phyloP scores from a whole-genome alignment of 2,888 invertebrate species.

The Cotesia congregata region DNA sequence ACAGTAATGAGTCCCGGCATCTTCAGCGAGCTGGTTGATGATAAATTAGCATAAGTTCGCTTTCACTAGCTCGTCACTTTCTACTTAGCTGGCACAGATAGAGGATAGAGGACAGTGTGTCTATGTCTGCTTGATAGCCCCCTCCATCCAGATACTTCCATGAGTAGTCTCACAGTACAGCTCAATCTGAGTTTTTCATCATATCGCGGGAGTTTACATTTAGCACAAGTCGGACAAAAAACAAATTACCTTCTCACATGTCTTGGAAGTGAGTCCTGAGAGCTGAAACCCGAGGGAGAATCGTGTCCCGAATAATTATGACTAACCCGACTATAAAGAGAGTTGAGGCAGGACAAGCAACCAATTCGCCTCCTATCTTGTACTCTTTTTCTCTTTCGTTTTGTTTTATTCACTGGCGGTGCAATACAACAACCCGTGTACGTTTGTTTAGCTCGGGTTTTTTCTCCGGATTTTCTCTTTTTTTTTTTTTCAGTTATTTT shows the following conservation, averaged over 20 bases:
- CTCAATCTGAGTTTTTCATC: constrained; percentile 9
- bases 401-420: not conserved
- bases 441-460: not conserved
- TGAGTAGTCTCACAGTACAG: not conserved
- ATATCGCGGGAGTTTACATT: not conserved
- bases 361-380: not conserved
- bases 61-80: constrained; percentile 41
- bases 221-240: not conserved
- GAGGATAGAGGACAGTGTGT: not conserved
- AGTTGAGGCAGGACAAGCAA: not conserved
- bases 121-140: not conserved
- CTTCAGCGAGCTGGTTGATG: not conserved
- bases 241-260: not conserved
- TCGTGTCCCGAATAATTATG: not conserved
- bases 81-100: constrained; percentile 2
- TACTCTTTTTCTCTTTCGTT: not conserved
- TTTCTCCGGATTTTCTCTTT: not conserved
- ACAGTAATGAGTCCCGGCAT: constrained; percentile 4
- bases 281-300: not conserved
- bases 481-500: not conserved
- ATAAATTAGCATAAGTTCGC: constrained; percentile 40
- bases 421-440: not conserved
- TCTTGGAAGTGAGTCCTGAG: not conserved
- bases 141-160: not conserved
- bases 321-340: not conserved